phyloP scores from a whole-genome alignment of 2,797 vertebrate genomes.

The Channa striata region DNA sequence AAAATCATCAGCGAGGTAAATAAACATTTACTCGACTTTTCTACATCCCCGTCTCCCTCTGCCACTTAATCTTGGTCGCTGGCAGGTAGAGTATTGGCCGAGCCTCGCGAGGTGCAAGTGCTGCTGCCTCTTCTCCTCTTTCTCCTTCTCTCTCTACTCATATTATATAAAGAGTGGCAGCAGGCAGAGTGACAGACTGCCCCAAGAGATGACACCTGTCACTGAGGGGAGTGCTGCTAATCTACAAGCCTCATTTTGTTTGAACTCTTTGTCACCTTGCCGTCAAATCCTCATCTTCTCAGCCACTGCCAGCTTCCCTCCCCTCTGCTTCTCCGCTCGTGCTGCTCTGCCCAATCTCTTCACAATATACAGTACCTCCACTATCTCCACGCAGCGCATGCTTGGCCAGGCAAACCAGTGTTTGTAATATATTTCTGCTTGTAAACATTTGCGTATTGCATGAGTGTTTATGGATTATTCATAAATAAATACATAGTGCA shows the following conservation, averaged over 20 bases:
- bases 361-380: constrained; percentile 61
- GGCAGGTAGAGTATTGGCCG: constrained; percentile 78
- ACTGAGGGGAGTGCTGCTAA: constrained; percentile 93
- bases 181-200: constrained; percentile 97
- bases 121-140: constrained; percentile 59
- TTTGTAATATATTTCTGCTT: constrained; percentile 34
- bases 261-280: constrained; percentile 96
- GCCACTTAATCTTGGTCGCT: constrained; percentile 80
- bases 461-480: constrained; percentile 27
- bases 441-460: constrained; percentile 24
- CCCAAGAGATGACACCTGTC: constrained; percentile 99
- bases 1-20: constrained; percentile 43
- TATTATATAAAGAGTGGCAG: constrained; percentile 97
- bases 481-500: constrained; percentile 8
- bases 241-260: constrained; percentile 99
- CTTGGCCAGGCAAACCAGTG: constrained; percentile 40
- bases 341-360: constrained; percentile 66
- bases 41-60: constrained; percentile 55
- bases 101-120: constrained; percentile 80
- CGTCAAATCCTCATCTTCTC: constrained; percentile 96
- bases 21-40: constrained; percentile 66
- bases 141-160: constrained; percentile 64
- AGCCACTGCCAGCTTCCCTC: constrained; percentile 89
- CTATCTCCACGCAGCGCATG: constrained; percentile 46
- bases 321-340: constrained; percentile 65